A percentile compares a stretch with the other conserved stretches of the same genome.
Conservation (phyloP, 1,140 invertebrate genomes). For the Paracyclopina nana region DNA sequence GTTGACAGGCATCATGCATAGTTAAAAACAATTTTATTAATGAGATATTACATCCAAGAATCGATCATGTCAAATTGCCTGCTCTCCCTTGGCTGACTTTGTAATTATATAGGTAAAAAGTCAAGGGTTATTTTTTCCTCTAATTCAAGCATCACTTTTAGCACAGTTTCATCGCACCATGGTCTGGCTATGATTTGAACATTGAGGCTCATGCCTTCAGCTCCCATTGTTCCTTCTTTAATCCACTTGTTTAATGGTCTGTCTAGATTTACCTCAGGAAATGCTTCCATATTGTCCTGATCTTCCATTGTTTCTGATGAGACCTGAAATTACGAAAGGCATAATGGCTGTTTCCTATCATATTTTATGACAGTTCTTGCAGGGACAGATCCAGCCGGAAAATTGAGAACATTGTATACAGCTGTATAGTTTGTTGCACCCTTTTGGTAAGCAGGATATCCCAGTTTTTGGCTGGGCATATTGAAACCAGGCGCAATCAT, state of each 20-base stretch:
- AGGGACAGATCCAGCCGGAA: constrained; percentile 5
- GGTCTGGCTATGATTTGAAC: not conserved
- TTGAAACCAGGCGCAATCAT: constrained; percentile 6
- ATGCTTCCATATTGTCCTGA: not conserved
- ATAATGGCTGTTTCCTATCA: too few species aligned
- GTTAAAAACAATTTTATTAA: too few species aligned
- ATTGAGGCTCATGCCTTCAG: not conserved
- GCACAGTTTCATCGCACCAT: not conserved
- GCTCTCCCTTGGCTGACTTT: too few species aligned
- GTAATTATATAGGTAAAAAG: too few species aligned
- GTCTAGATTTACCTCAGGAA: not conserved
- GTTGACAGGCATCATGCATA: too few species aligned
- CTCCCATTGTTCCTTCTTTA: not conserved
- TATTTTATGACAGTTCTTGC: not conserved
- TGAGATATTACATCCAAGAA: too few species aligned
- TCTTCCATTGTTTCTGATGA: not conserved
- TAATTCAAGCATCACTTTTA: not conserved
- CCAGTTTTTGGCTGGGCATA: not conserved
- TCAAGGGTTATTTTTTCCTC: too few species aligned
- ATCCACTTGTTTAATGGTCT: not conserved
- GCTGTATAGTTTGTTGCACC: constrained; percentile 6
- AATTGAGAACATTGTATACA: constrained; percentile 6
- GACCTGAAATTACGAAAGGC: too few species aligned
- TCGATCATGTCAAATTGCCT: too few species aligned
- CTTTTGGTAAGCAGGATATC: not conserved